phyloP scores from a whole-genome alignment of 2,113 vertebrate genomes.

The Sturnira hondurensis region DNA sequence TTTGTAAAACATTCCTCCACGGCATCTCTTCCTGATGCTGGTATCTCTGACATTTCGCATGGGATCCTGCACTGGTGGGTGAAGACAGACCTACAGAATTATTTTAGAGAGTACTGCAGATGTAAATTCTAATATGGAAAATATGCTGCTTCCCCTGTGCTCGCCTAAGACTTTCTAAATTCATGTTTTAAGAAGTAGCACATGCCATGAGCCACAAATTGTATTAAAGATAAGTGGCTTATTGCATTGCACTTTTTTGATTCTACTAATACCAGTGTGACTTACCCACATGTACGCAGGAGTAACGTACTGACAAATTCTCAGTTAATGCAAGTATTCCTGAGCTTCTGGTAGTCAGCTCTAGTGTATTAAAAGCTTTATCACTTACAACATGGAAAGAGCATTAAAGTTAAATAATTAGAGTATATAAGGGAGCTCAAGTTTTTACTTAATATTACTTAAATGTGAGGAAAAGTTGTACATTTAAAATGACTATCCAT shows the following conservation, averaged over 20 bases:
- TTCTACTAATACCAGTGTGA: constrained; percentile 26
- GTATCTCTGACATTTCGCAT: not conserved
- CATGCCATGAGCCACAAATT: not conserved
- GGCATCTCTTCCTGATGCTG: not conserved
- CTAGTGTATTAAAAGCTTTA: constrained; percentile 36
- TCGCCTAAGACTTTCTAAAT: not conserved
- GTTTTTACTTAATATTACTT: constrained; percentile 39
- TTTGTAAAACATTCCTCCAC: not conserved
- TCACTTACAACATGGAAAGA: constrained; percentile 24
- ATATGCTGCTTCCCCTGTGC: not conserved
- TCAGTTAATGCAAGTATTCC: constrained; percentile 50
- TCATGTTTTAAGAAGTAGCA: constrained; percentile 1
- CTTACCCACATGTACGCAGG: constrained; percentile 17
- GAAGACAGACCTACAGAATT: not conserved
- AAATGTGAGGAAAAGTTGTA: not conserved
- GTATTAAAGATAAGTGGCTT: constrained; percentile 56
- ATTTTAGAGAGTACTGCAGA: not conserved
- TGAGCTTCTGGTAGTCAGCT: constrained; percentile 17
- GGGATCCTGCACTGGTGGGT: not conserved
- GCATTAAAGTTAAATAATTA: not conserved
- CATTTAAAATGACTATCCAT: not conserved
- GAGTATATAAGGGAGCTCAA: not conserved
- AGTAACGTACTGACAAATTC: constrained; percentile 22
- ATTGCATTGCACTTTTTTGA: constrained; percentile 27
- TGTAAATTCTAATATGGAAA: not conserved